Conservation (phyloP, 2,797 vertebrate genomes). For the Rhodeus uyekii region DNA sequence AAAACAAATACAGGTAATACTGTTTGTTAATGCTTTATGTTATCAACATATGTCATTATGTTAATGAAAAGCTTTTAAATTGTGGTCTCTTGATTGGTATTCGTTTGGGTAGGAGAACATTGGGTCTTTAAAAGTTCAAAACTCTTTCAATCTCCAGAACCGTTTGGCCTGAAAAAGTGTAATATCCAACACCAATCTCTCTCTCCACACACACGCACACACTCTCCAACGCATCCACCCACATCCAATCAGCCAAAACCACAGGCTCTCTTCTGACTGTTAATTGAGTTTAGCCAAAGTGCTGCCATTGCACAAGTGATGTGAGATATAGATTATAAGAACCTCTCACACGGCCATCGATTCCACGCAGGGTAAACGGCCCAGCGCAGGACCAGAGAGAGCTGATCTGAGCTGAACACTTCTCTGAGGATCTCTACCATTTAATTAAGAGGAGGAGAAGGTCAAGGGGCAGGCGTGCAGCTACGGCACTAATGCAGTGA, state of each 20-base stretch:
- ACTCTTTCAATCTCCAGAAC: constrained; percentile 4
- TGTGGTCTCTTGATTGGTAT: background rate
- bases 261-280: constrained; percentile 44
- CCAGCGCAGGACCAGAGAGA: constrained; percentile 28
- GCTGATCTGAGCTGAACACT: constrained; percentile 36
- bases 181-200: constrained; percentile 7
- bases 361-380: constrained; percentile 40
- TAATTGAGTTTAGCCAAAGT: constrained; percentile 61
- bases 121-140: background rate
- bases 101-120: background rate
- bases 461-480: constrained; percentile 29
- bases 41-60: background rate
- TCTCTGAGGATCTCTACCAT: constrained; percentile 45
- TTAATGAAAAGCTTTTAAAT: background rate
- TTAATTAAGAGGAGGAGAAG: constrained; percentile 53
- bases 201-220: constrained; percentile 13
- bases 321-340: constrained; percentile 62
- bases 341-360: constrained; percentile 54
- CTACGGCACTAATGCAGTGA: constrained; percentile 47
- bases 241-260: constrained; percentile 54
- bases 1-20: background rate
- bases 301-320: constrained; percentile 63
- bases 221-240: constrained; percentile 32
- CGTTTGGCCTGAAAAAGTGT: background rate
- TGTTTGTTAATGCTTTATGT: background rate